Conservation (phyloP, 2,888 invertebrate genomes). For the Anodontia alba region DNA sequence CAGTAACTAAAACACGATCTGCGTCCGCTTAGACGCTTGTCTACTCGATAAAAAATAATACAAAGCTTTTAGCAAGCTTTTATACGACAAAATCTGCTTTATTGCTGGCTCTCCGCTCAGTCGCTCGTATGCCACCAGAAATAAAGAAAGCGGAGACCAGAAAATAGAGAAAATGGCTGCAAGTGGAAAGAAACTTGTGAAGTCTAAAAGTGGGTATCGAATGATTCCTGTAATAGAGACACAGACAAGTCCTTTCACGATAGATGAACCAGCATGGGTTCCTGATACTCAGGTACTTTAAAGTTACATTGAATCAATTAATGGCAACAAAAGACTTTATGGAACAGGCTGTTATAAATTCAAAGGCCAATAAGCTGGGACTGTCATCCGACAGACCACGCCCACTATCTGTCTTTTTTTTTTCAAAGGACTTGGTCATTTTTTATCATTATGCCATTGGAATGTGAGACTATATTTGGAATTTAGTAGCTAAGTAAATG, state of each 20-base stretch:
- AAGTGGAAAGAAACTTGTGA: conserved; percentile 82
- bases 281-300: conserved; percentile 85
- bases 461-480: too few species aligned
- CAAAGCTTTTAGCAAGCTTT: neutral
- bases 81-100: neutral
- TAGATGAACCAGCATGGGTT: conserved; percentile 86
- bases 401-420: too few species aligned
- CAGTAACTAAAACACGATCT: neutral
- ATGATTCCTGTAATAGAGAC: conserved; percentile 84
- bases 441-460: too few species aligned
- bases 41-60: too few species aligned
- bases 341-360: too few species aligned
- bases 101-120: neutral
- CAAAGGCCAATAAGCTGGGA: too few species aligned
- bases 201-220: conserved; percentile 86
- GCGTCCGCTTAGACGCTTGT: neutral
- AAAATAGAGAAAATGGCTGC: conserved; percentile 72
- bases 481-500: too few species aligned
- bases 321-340: neutral
- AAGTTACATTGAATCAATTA: neutral
- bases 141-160: neutral
- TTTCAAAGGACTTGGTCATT: too few species aligned
- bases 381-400: too few species aligned
- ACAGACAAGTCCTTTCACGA: conserved; percentile 85
- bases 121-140: too few species aligned